phyloP scores from a whole-genome alignment of 2,797 vertebrate species.

The Scyliorhinus canicula region DNA sequence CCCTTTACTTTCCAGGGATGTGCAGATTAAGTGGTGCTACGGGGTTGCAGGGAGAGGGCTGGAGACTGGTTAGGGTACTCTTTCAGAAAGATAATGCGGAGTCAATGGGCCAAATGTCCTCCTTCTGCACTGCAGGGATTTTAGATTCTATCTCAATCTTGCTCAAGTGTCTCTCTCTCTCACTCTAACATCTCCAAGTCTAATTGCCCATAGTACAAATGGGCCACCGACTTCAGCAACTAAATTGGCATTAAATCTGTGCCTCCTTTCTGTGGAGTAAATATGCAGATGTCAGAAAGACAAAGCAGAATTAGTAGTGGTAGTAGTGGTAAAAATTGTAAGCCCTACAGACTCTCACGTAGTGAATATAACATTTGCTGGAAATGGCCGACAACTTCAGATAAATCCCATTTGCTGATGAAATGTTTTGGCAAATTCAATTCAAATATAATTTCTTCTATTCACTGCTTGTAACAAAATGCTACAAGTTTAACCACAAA shows the following conservation, averaged over 20 bases:
- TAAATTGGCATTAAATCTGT: neutral
- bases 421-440: neutral
- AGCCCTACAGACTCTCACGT: neutral
- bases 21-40: too few relatives aligned
- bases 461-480: neutral
- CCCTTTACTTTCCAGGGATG: too few relatives aligned
- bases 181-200: neutral
- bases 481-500: neutral
- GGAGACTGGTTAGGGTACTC: too few relatives aligned
- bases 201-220: neutral
- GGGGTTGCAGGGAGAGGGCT: too few relatives aligned
- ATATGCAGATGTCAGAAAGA: neutral
- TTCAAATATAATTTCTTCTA: neutral
- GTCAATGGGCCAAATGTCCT: too few relatives aligned
- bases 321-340: neutral
- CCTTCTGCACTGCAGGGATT: too few relatives aligned
- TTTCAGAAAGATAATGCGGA: too few relatives aligned
- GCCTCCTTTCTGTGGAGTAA: neutral
- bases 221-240: neutral
- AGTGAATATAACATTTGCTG: neutral
- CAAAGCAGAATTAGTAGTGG: neutral
- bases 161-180: neutral
- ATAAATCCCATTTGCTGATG: neutral
- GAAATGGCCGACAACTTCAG: neutral
- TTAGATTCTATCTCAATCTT: neutral